Conservation (phyloP, 2,113 vertebrate species). For the Narcine bancroftii region DNA sequence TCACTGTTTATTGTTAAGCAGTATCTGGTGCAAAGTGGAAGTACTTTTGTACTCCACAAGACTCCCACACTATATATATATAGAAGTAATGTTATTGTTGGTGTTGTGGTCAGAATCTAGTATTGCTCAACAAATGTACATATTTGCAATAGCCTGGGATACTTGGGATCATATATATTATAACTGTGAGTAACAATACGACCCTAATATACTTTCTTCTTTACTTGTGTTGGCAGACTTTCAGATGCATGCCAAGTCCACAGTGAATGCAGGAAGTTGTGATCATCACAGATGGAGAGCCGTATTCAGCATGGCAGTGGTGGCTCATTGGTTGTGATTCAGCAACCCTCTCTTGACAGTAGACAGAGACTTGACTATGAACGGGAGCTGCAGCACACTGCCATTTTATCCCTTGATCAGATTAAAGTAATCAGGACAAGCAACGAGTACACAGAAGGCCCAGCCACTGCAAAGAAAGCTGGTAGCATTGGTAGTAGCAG, state of each 20-base stretch:
- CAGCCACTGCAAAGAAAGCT: constrained; percentile 69
- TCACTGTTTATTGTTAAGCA: neutral
- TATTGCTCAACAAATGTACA: neutral
- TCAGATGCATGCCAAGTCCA: constrained; percentile 90
- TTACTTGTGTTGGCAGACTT: constrained; percentile 58
- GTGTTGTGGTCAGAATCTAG: neutral
- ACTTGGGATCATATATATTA: neutral
- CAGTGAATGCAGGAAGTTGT: constrained; percentile 77
- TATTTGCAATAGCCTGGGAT: neutral
- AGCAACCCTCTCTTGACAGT: constrained; percentile 76
- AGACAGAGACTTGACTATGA: constrained; percentile 77
- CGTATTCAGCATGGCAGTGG: constrained; percentile 79
- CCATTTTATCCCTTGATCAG: constrained; percentile 91
- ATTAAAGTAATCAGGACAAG: constrained; percentile 90
- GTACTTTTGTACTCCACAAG: neutral
- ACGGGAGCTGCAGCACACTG: constrained; percentile 63
- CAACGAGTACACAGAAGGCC: constrained; percentile 93
- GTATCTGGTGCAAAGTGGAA: neutral
- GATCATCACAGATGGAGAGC: constrained; percentile 90
- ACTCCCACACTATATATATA: neutral
- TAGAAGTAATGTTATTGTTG: neutral
- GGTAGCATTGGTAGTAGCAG: constrained; percentile 50
- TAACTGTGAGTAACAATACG: neutral
- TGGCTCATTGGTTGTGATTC: constrained; percentile 76
- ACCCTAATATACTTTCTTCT: neutral